Evolutionary conservation across 2,797 vertebrate species (phyloP).

Genomic region (Hyperoplus lanceolatus): DNA sequence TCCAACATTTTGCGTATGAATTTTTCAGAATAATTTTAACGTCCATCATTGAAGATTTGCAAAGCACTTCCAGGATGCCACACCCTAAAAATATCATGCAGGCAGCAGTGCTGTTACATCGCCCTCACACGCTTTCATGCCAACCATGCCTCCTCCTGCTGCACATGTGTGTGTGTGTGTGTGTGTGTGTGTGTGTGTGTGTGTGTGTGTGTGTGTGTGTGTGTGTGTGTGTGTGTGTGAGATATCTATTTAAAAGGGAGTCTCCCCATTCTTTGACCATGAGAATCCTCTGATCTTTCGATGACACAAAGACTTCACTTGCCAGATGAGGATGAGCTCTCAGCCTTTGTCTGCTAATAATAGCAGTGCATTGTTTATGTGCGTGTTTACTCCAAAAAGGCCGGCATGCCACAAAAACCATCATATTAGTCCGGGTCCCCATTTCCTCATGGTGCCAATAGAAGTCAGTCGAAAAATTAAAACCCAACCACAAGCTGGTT

Average conservation of each 20-base stretch:
- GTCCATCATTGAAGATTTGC: constrained; percentile 31
- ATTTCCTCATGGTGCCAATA: constrained; percentile 71
- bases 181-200: constrained; percentile 19
- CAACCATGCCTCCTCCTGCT: constrained; percentile 45
- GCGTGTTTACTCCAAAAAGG: constrained; percentile 58
- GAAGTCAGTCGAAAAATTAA: constrained; percentile 88
- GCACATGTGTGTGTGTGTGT: constrained; percentile 36
- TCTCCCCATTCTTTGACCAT: constrained; percentile 52
- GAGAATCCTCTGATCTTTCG: constrained; percentile 74
- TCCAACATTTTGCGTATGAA: not conserved
- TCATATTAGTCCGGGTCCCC: constrained; percentile 53
- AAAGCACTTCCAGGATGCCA: constrained; percentile 54
- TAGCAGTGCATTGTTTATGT: constrained; percentile 62
- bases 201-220: constrained; percentile 19
- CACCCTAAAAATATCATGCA: constrained; percentile 55
- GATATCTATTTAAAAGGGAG: constrained; percentile 49
- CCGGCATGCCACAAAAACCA: constrained; percentile 62
- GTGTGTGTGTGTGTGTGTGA: constrained; percentile 23
- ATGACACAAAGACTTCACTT: constrained; percentile 60
- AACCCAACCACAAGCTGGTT: constrained; percentile 92
- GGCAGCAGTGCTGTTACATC: constrained; percentile 54
- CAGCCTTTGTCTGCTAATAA: constrained; percentile 56
- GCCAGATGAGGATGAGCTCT: constrained; percentile 63
- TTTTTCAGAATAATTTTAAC: constrained; percentile 7
- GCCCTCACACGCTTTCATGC: constrained; percentile 49